Evolutionary conservation across 2,797 vertebrate species (phyloP).

Genomic region (Thaleichthys pacificus): DNA sequence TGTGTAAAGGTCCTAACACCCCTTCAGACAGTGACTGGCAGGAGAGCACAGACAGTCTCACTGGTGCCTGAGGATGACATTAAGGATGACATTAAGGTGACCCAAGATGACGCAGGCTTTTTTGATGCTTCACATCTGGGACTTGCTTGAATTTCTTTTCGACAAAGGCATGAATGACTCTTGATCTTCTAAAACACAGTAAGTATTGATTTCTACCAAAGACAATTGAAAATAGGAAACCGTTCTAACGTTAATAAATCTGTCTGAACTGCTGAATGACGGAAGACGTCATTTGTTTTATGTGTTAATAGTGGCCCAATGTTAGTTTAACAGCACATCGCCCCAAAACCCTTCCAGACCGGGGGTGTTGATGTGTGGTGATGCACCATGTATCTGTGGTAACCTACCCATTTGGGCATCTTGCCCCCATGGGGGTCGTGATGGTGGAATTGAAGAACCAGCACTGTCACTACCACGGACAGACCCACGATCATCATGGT

Average conservation of each 20-base stretch:
- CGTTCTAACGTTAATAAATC: too few relatives aligned
- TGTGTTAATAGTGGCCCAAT: too few relatives aligned
- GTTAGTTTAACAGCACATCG: too few relatives aligned
- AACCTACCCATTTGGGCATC: slow-evolving; percentile 90
- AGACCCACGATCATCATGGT: slow-evolving; percentile 93
- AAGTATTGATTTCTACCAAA: too few relatives aligned
- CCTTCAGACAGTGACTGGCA: neutral
- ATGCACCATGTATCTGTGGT: neutral
- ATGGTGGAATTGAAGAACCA: slow-evolving; percentile 91
- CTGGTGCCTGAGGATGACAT: neutral
- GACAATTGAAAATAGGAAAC: too few relatives aligned
- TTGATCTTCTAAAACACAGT: too few relatives aligned
- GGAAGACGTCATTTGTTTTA: too few relatives aligned
- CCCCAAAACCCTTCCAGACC: too few relatives aligned
- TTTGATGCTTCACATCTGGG: neutral
- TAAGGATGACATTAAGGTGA: neutral
- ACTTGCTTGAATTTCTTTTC: neutral
- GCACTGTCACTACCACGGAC: slow-evolving; percentile 89
- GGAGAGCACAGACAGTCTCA: neutral
- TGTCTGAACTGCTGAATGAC: too few relatives aligned
- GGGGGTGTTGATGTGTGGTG: too few relatives aligned
- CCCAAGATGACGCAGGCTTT: neutral
- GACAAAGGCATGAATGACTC: neutral
- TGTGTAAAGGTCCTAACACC: neutral
- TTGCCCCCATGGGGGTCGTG: slow-evolving; percentile 89